Evolutionary conservation across 1,140 invertebrate genomes (phyloP).

Genomic region (Drosophila asahinai): DNA sequence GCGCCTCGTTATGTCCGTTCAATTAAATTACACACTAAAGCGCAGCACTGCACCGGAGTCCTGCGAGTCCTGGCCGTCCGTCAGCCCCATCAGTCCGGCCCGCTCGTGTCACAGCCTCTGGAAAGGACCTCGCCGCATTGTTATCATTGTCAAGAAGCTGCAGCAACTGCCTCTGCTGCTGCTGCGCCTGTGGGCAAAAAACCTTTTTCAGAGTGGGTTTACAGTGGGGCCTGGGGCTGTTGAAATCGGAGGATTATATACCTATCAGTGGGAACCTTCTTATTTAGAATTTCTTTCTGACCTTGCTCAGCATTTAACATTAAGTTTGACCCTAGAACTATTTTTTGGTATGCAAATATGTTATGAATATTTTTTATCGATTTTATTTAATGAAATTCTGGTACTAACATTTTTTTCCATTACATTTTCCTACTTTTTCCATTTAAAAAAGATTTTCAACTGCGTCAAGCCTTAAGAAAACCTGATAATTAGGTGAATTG

Average conservation of each 20-base stretch:
- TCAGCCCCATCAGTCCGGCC: constrained; percentile 30
- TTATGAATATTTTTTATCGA: too few species aligned
- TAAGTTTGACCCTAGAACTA: too few species aligned
- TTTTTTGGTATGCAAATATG: too few species aligned
- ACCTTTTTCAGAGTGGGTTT: constrained; percentile 11
- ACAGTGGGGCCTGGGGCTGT: constrained; percentile 18
- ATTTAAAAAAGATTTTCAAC: neutral
- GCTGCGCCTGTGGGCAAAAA: constrained; percentile 8
- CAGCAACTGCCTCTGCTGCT: constrained; percentile 20
- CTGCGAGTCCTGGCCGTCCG: constrained; percentile 43
- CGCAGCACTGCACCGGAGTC: constrained; percentile 34
- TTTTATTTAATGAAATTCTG: too few species aligned
- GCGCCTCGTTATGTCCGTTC: constrained; percentile 79
- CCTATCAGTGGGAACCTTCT: neutral
- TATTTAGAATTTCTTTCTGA: too few species aligned
- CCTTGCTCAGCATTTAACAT: too few species aligned
- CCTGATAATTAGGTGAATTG: neutral
- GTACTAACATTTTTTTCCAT: too few species aligned
- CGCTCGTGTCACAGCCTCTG: constrained; percentile 48
- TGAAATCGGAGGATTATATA: neutral
- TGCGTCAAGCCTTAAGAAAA: neutral
- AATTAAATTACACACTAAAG: constrained; percentile 84
- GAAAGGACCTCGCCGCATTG: constrained; percentile 59
- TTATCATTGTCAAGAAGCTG: constrained; percentile 82
- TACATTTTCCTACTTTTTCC: too few species aligned